Percentiles rank a stretch among this genome's conserved stretches.
Evolutionary conservation across 2,113 vertebrate genomes (phyloP).

Genomic region (Lagopus muta): DNA sequence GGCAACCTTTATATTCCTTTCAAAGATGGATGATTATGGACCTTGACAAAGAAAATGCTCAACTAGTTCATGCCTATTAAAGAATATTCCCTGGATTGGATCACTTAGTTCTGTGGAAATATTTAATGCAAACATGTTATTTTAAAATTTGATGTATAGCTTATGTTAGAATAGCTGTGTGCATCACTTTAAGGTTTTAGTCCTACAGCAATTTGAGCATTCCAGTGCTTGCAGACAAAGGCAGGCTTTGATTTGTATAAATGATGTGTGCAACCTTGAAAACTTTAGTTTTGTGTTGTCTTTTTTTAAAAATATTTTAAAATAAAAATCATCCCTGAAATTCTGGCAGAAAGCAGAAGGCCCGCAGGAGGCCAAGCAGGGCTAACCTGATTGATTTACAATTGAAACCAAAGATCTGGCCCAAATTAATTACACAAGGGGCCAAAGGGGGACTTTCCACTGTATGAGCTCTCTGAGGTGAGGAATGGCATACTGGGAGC

Average conservation of each 20-base stretch:
- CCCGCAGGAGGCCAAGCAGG: neutral
- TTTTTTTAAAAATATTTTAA: neutral
- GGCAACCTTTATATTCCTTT: neutral
- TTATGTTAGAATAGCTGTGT: neutral
- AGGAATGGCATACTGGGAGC: neutral
- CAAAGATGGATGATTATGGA: neutral
- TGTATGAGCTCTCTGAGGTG: neutral
- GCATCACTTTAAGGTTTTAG: neutral
- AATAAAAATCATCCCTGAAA: neutral
- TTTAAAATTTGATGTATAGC: neutral
- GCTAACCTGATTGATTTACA: neutral
- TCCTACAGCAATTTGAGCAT: neutral
- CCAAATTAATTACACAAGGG: accelerated
- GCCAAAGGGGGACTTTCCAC: neutral
- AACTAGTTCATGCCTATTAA: neutral
- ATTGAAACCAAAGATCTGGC: neutral
- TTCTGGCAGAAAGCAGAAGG: neutral
- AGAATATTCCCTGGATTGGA: neutral
- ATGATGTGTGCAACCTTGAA: neutral
- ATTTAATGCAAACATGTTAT: neutral
- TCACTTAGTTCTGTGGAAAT: neutral
- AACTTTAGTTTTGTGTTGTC: neutral
- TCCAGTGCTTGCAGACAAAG: neutral
- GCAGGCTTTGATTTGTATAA: neutral
- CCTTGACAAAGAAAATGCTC: neutral